Percentiles rank a stretch among this genome's conserved stretches.
Evolutionary conservation across 1,140 invertebrate species (phyloP).

Genomic region (Caenorhabditis briggsae): DNA sequence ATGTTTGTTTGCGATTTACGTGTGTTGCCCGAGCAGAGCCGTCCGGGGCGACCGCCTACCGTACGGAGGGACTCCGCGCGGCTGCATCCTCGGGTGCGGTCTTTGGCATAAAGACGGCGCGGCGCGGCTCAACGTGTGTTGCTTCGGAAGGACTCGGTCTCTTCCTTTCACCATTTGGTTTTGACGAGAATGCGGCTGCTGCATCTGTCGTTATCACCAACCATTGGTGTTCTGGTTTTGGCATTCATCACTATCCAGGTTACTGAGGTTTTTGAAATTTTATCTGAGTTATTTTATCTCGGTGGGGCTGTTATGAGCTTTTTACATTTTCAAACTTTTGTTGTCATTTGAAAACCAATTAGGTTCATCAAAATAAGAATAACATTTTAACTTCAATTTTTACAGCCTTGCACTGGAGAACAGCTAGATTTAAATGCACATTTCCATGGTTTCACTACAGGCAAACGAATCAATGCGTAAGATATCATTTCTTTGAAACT

Average conservation of each 20-base stretch:
- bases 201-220: constrained; percentile 41
- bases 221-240: constrained; percentile 11
- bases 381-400: too few relatives aligned
- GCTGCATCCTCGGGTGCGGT: constrained; percentile 41
- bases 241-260: constrained; percentile 23
- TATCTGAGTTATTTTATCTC: too few relatives aligned
- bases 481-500: background rate
- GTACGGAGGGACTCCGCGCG: constrained; percentile 1
- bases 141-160: constrained; percentile 1
- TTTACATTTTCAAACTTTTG: too few relatives aligned
- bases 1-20: constrained; percentile 55
- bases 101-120: constrained; percentile 53
- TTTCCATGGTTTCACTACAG: background rate
- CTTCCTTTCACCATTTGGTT: background rate
- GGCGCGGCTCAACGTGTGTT: constrained; percentile 50
- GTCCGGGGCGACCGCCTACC: constrained; percentile 26
- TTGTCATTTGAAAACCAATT: too few relatives aligned
- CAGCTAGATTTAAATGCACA: constrained; percentile 23
- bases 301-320: too few relatives aligned
- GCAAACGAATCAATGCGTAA: constrained; percentile 33
- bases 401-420: constrained; percentile 9
- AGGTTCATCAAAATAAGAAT: too few relatives aligned
- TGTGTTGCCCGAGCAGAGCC: constrained; percentile 18
- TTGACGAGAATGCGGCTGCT: constrained; percentile 40
- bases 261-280: background rate